These are phyloP conservation scores for Drepana falcataria DNA, from an alignment of 2,888 invertebrate species.

Conservation along the genomic window DNA sequence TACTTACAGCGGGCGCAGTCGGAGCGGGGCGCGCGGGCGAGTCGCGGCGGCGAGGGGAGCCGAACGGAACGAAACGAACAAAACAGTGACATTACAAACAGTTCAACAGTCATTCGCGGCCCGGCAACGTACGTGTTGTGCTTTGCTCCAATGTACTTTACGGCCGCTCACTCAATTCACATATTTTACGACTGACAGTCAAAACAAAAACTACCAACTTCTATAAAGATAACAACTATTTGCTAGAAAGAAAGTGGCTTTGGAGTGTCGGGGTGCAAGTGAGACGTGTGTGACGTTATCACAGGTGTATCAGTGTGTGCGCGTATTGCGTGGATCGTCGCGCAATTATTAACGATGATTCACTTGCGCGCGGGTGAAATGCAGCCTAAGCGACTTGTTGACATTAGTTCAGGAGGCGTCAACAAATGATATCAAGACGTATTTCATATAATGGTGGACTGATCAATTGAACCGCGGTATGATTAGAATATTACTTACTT, in stretches of 20 bases:
- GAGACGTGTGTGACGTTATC: slow-evolving; percentile 59
- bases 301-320: slow-evolving; percentile 63
- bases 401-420: slow-evolving; percentile 70
- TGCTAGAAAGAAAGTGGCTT: slow-evolving; percentile 41
- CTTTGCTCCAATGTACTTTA: slow-evolving; percentile 26
- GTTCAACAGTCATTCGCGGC: slow-evolving; percentile 71
- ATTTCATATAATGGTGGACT: slow-evolving; percentile 70
- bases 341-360: slow-evolving; percentile 78
- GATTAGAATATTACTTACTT: slow-evolving; percentile 13
- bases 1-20: slow-evolving; percentile 67
- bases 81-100: slow-evolving; percentile 71
- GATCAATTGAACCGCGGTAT: slow-evolving; percentile 63
- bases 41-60: slow-evolving; percentile 44
- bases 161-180: slow-evolving; percentile 36
- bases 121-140: slow-evolving; percentile 48
- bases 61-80: slow-evolving; percentile 63
- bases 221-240: slow-evolving; percentile 36
- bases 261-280: slow-evolving; percentile 30
- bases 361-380: slow-evolving; percentile 77
- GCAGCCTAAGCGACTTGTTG: slow-evolving; percentile 76
- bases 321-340: slow-evolving; percentile 73
- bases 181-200: slow-evolving; percentile 37
- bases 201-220: slow-evolving; percentile 38
- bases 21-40: slow-evolving; percentile 50
- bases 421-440: slow-evolving; percentile 70